These are phyloP conservation scores for Oncorhynchus kisutch DNA, from an alignment of 2,113 vertebrate genomes.

Conservation along the genomic window DNA sequence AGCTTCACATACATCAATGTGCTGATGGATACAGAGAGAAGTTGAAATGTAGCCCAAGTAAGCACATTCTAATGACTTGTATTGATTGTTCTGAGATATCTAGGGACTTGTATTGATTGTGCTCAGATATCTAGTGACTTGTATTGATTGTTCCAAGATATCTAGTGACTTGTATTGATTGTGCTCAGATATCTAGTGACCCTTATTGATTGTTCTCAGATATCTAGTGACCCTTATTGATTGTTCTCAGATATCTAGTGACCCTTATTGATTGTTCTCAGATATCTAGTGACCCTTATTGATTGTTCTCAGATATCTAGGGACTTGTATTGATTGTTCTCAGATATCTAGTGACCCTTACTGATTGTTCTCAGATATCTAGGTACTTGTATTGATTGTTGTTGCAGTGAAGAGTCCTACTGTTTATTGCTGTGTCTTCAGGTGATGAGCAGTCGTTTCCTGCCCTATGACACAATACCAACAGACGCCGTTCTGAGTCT, in stretches of 20 bases:
- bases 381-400: neutral
- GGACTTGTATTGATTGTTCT: neutral
- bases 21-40: neutral
- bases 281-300: neutral
- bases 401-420: slow-evolving; percentile 37
- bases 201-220: no score
- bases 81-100: neutral
- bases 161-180: no score
- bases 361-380: neutral
- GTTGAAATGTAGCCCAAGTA: rapidly evolving
- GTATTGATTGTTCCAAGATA: neutral
- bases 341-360: neutral
- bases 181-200: no score
- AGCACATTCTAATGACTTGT: neutral
- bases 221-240: no score
- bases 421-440: slow-evolving; percentile 47
- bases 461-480: slow-evolving; percentile 90
- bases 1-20: neutral
- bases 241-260: no score
- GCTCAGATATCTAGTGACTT: neutral
- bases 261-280: no score
- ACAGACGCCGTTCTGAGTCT: slow-evolving; percentile 95
- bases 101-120: neutral
- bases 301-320: neutral
- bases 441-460: slow-evolving; percentile 97